Evolutionary conservation across 1,140 invertebrate genomes (phyloP).

Genomic region (Brachionus manjavacas): DNA sequence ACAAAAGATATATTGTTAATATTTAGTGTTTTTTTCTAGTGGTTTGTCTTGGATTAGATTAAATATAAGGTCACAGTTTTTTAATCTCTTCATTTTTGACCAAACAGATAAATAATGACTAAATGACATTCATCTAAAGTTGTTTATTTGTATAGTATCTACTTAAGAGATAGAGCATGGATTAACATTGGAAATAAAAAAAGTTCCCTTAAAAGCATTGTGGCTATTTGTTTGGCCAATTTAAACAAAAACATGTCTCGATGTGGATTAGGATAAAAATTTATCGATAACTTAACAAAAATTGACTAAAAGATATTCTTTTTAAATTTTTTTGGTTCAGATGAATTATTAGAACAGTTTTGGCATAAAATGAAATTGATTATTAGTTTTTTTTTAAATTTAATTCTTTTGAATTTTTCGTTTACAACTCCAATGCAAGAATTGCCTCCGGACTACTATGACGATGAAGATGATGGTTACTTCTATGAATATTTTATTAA

Average conservation of each 20-base stretch:
- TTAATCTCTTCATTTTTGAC: background rate
- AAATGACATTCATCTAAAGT: background rate
- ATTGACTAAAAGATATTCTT: background rate
- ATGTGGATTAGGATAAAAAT: background rate
- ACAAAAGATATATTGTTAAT: background rate
- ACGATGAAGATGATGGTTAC: background rate
- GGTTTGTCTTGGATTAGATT: background rate
- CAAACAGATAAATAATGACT: conserved; percentile 4
- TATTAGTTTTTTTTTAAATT: background rate
- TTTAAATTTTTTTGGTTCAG: background rate
- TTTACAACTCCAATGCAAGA: conserved; percentile 6
- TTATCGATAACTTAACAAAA: background rate
- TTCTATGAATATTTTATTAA: background rate
- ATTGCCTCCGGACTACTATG: background rate
- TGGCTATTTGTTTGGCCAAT: background rate
- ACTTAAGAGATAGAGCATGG: background rate
- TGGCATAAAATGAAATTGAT: background rate
- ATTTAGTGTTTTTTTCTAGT: background rate
- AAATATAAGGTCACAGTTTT: background rate
- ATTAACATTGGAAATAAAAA: background rate
- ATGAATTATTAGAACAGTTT: background rate
- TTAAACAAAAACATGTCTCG: background rate
- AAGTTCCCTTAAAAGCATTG: background rate
- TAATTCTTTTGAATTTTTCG: background rate
- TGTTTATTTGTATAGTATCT: conserved; percentile 7